Conservation (phyloP, 2,113 vertebrate species). For the Phalacrocorax carbo region DNA sequence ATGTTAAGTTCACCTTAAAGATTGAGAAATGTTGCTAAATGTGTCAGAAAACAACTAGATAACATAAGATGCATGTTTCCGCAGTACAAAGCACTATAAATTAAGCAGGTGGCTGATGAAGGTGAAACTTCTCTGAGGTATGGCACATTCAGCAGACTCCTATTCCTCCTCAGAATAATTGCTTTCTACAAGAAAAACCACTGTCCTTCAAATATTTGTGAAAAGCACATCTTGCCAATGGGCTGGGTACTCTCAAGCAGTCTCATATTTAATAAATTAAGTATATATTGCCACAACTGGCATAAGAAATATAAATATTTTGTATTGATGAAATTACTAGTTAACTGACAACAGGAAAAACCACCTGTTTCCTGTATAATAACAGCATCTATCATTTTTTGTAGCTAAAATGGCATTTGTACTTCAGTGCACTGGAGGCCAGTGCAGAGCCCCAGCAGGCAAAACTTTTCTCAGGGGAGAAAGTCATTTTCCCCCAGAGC, state of each 20-base stretch:
- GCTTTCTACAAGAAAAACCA: constrained; percentile 8
- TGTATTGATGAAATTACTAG: constrained; percentile 46
- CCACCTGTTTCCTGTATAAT: neutral
- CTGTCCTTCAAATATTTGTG: constrained; percentile 22
- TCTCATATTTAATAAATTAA: constrained; percentile 19
- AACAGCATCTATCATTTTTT: neutral
- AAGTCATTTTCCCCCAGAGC: neutral
- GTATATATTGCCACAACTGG: constrained; percentile 6
- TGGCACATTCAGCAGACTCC: constrained; percentile 44
- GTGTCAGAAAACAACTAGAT: constrained; percentile 71
- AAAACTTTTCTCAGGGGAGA: neutral
- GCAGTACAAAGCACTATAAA: constrained; percentile 64
- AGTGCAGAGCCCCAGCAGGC: neutral
- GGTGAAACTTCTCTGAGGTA: constrained; percentile 44
- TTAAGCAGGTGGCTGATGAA: constrained; percentile 64
- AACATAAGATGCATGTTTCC: constrained; percentile 55
- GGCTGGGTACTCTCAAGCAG: constrained; percentile 11
- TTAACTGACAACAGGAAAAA: constrained; percentile 11
- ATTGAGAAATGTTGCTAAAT: constrained; percentile 70
- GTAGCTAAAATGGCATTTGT: neutral
- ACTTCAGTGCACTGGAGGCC: neutral
- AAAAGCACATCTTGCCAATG: neutral
- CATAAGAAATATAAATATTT: constrained; percentile 57
- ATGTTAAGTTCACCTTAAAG: constrained; percentile 61
- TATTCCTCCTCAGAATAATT: neutral